phyloP scores from a whole-genome alignment of 2,113 vertebrate species.

The Boulengeromyrus knoepffleri region DNA sequence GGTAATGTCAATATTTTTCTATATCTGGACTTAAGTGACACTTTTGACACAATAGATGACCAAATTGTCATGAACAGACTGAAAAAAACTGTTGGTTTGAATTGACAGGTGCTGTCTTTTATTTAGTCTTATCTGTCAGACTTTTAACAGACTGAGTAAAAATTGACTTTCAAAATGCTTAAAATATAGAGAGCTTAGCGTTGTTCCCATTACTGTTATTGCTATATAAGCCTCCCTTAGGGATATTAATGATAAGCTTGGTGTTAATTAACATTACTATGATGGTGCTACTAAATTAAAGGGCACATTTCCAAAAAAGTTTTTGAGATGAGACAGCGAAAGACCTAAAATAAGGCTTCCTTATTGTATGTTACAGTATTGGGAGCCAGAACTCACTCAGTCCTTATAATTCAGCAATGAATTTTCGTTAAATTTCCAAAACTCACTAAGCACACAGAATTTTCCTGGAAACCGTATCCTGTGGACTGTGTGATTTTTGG shows the following conservation, averaged over 20 bases:
- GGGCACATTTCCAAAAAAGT: background rate
- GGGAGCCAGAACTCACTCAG: background rate
- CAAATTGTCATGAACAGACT: background rate
- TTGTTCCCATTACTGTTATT: background rate
- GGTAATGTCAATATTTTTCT: background rate
- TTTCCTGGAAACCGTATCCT: background rate
- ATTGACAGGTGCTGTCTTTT: background rate
- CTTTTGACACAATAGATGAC: background rate
- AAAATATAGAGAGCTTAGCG: background rate
- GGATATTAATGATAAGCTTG: background rate
- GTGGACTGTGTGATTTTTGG: background rate
- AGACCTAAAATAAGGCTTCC: background rate
- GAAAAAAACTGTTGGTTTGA: background rate
- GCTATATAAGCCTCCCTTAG: background rate
- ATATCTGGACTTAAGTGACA: background rate
- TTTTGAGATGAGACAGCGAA: background rate
- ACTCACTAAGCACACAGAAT: background rate
- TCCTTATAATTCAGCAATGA: background rate
- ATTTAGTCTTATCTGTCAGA: background rate
- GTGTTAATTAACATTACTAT: background rate
- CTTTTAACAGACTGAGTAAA: background rate
- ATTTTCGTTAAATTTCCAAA: background rate
- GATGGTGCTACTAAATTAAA: background rate
- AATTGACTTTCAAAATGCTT: background rate
- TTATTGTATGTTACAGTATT: background rate